Conservation (phyloP, 2,888 invertebrate species). For the Chrysotoxum bicinctum region DNA sequence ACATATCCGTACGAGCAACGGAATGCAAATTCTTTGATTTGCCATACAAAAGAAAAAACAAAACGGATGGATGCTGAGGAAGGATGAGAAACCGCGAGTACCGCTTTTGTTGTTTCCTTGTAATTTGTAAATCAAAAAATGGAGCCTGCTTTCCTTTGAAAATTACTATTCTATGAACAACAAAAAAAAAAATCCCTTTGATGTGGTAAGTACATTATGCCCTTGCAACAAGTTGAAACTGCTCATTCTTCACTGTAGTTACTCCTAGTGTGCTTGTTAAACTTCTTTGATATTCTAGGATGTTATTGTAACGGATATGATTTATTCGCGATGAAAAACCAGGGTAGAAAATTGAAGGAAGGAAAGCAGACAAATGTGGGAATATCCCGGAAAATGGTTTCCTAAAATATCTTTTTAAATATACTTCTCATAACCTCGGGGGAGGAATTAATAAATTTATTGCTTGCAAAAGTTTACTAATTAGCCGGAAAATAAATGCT, state of each 20-base stretch:
- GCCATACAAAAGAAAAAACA: background rate
- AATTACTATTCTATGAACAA: background rate
- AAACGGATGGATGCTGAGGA: background rate
- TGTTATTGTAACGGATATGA: conserved; percentile 26
- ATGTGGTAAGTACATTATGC: conserved; percentile 21
- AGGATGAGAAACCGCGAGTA: conserved; percentile 18
- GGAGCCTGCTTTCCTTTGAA: conserved; percentile 31
- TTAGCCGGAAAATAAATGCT: background rate
- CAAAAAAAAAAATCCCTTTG: conserved; percentile 7
- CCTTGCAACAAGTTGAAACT: conserved; percentile 27
- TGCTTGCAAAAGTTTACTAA: conserved; percentile 13
- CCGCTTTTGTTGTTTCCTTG: conserved; percentile 36
- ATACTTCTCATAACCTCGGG: background rate
- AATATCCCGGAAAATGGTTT: background rate
- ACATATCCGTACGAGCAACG: conserved; percentile 34
- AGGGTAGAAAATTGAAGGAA: background rate
- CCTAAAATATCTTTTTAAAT: background rate
- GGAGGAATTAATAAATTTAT: conserved; percentile 25
- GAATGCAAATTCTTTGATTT: conserved; percentile 65
- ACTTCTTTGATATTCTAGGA: conserved; percentile 10
- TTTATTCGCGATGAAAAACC: conserved; percentile 1
- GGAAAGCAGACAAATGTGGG: background rate
- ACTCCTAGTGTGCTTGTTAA: conserved; percentile 3
- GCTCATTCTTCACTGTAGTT: background rate
- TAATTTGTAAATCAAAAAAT: conserved; percentile 16